These are phyloP conservation scores for Subacronicta megacephala DNA, from an alignment of 2,888 invertebrate genomes.

Conservation along the genomic window DNA sequence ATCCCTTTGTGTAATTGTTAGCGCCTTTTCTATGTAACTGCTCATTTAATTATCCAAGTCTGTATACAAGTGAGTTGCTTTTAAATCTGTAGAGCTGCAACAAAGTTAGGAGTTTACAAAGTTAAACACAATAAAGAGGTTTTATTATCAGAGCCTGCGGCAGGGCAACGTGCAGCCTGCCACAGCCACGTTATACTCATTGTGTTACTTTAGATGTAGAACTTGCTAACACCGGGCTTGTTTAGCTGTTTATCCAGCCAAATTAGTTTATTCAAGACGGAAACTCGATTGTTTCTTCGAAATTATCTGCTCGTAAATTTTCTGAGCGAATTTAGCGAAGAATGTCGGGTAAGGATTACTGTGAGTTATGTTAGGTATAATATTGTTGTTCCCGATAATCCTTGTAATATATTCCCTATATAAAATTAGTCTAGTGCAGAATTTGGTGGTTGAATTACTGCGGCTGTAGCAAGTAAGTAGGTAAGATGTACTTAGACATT, in stretches of 20 bases:
- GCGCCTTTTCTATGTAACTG: slow-evolving; percentile 24
- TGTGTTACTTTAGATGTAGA: slow-evolving; percentile 41
- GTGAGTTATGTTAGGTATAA: not conserved
- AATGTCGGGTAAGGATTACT: not conserved
- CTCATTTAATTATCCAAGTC: slow-evolving; percentile 43
- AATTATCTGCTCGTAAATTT: slow-evolving; percentile 37
- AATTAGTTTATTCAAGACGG: slow-evolving; percentile 51
- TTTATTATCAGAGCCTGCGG: slow-evolving; percentile 44
- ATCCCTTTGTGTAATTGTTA: slow-evolving; percentile 45
- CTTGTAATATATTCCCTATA: not conserved
- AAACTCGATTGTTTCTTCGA: slow-evolving; percentile 36
- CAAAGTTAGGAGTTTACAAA: slow-evolving; percentile 38
- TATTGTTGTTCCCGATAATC: not conserved
- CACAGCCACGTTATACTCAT: slow-evolving; percentile 26
- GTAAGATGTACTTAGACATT: no score
- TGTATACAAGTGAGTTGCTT: slow-evolving; percentile 29
- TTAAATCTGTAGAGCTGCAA: slow-evolving; percentile 39
- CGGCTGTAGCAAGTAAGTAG: not conserved
- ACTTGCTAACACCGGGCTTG: slow-evolving; percentile 36
- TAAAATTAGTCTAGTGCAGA: not conserved
- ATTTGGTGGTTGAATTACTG: not conserved
- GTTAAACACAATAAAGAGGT: slow-evolving; percentile 38
- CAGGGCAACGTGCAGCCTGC: slow-evolving; percentile 28
- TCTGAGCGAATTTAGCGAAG: not conserved
- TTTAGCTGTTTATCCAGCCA: slow-evolving; percentile 38